phyloP scores from a whole-genome alignment of 2,797 vertebrate genomes.

The Megalops cyprinoides region DNA sequence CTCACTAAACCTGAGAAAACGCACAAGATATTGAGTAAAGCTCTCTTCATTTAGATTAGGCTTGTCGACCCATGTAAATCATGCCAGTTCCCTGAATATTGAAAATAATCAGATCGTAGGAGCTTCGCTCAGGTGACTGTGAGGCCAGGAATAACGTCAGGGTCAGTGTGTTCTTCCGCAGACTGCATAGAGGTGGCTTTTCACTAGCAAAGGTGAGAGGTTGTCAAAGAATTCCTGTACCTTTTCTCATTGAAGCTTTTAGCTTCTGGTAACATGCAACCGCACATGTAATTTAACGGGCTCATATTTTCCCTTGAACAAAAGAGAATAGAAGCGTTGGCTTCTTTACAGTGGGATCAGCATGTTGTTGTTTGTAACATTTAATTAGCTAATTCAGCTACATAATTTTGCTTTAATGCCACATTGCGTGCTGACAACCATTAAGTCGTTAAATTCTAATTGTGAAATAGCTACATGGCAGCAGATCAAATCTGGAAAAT shows the following conservation, averaged over 20 bases:
- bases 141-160: neutral
- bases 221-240: neutral
- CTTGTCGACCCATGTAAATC: neutral
- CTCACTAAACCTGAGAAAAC: neutral
- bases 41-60: neutral
- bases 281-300: neutral
- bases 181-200: neutral
- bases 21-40: neutral
- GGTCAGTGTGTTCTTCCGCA: neutral
- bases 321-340: too few relatives aligned
- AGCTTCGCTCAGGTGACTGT: neutral
- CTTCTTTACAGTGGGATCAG: too few relatives aligned
- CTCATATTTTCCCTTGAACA: too few relatives aligned
- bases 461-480: too few relatives aligned
- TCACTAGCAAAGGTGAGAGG: neutral
- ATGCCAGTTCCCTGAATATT: neutral
- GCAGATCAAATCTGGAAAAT: too few relatives aligned
- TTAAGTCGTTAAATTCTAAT: too few relatives aligned
- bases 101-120: neutral
- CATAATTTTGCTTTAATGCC: too few relatives aligned
- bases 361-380: too few relatives aligned
- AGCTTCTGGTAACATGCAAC: neutral
- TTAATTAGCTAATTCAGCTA: too few relatives aligned
- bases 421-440: too few relatives aligned
- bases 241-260: neutral